Base-by-base conservation (phyloP, 2,888 invertebrate genomes). In the Neocrepidodera transversa region DNA sequence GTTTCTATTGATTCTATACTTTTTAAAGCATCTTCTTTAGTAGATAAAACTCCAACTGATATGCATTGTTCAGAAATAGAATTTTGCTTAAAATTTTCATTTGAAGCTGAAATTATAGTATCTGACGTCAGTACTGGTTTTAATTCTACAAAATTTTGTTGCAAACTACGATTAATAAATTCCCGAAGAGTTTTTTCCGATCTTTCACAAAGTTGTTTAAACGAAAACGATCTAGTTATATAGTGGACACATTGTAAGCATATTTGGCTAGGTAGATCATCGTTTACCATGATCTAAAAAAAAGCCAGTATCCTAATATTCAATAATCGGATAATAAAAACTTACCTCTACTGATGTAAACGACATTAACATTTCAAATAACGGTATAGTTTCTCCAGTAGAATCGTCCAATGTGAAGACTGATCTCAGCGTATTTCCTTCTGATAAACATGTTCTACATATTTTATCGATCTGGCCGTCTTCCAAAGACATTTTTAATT, bases 371-470 rank as follows among this genome's bases (percentile, higher is more conserved):
- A 79, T 77, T 69, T 79, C 76, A 60, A 68, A 71, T 58, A 79
- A 65, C 45, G 71, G 70, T 18, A 74, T 55, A 14, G 68, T 67
- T 69, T 76, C 75, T 6, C 75, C 77, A 36, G 67, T 57, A 32
- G 70, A 70, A 59, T 75, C 74, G 56, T 77, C 76, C 30, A 72
- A 63, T 59, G 71, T 73, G 62, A 78, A 79, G 10, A 79, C 68
- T 17, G 77, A 77, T 63, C 71, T 72, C 74, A 77, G 74, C 60
- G 69, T 70, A 59, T 63, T 68, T 45, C 72, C 74, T 68, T 77
- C 77, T 17, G 74, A 68, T 59, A 79, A 68, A 68, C 79, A 79
- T 6, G 79, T 79, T 58, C 79, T 70, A 64, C 79, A 79, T 52
- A 79, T 76, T 74, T 78, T 79, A 26, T 76, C 71, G 35, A 74